Percentiles rank a stretch among this genome's conserved stretches.
Conservation (phyloP, 2,113 vertebrate genomes). For the Dinomys branickii region DNA sequence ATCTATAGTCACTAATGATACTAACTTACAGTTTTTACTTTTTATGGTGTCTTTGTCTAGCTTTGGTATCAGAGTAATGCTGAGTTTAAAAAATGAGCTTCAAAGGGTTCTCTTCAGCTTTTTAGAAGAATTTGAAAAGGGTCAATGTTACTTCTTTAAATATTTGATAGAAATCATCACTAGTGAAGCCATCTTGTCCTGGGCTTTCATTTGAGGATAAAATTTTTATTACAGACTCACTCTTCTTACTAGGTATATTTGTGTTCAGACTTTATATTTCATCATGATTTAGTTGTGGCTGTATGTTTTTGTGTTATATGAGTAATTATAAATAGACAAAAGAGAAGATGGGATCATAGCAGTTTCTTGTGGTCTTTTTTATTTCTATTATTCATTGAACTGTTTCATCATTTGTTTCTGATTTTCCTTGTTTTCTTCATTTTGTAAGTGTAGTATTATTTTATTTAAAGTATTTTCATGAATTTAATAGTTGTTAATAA, state of each 20-base stretch:
- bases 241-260: not conserved
- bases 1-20: not conserved
- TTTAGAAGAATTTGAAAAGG: not conserved
- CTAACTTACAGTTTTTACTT: not conserved
- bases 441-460: not conserved
- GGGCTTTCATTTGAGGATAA: not conserved
- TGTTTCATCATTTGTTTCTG: not conserved
- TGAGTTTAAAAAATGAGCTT: not conserved
- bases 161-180: not conserved
- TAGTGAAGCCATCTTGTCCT: not conserved
- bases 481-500: not conserved
- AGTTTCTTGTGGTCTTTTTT: not conserved
- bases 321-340: not conserved
- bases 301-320: not conserved
- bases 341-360: not conserved
- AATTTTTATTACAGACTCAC: not conserved
- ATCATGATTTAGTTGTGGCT: not conserved
- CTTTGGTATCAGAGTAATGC: not conserved
- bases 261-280: not conserved
- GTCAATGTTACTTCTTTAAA: not conserved
- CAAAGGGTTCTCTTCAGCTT: not conserved
- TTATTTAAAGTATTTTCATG: not conserved
- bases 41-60: not conserved
- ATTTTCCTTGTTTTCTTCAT: not conserved
- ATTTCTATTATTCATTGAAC: not conserved